Base-by-base conservation (phyloP, 1,140 invertebrate genomes). In the Zophobas morio region DNA sequence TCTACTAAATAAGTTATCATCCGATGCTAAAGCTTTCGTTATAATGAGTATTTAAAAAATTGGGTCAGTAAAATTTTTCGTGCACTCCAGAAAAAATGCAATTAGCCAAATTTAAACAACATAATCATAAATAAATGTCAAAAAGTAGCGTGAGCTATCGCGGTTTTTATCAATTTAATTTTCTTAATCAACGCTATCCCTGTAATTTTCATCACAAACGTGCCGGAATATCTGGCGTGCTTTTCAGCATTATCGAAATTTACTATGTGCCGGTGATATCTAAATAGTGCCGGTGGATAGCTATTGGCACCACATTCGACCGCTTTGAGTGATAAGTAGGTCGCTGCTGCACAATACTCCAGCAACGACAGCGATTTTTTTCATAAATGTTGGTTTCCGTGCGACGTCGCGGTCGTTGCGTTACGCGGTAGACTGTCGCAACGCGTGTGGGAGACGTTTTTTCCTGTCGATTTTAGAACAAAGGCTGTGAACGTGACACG, bases 121-220 rank as follows among this genome's bases (percentile, higher is more conserved):
- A 2, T 40, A 56, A 73, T 5, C 71, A 73, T 73, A 73, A 73
- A 73, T 73, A 73, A 72, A 49, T 53, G 70, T 51, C 70, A 72
- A 56, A 53, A 63, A 42, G 47, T 73, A 73, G 71, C 71, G 71
- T 73, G 71, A 73, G 49, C 54, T 56, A 73, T 73, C 71, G 8
- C n/a, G 36, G 49, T 56, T 56, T 54, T 73, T 73, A 73, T 73
- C 71, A 73, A 73, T 73, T 73, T 73, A 54, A 73, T 54, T 73
- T 54, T 53, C 47, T 49, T 70, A 70, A 70, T 70, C 39, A 70
- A 70, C 39, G 46, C 63, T 46, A 42, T 42, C 39, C 20, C 63
- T 42, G 46, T 47, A 70, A 70, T 70, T 70, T 54, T 33, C 53
- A 54, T 54, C 51, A 54, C 35, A 34, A 34, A 5, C 35, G 8